phyloP scores from a whole-genome alignment of 2,797 vertebrate genomes.

The Propithecus deckenii region DNA sequence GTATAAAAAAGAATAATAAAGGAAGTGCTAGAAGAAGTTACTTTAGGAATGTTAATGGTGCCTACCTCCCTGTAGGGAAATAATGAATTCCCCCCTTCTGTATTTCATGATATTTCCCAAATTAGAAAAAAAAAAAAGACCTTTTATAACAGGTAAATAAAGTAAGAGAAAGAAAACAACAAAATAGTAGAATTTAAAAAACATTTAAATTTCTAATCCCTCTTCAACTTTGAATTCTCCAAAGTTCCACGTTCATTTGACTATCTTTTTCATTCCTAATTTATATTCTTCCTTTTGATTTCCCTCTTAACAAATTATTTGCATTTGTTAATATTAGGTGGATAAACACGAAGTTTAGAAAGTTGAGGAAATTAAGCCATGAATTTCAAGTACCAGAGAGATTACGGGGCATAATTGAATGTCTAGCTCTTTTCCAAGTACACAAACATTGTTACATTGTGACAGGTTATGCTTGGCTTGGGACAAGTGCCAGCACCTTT shows the following conservation, averaged over 20 bases:
- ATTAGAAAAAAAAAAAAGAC: not conserved
- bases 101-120: not conserved
- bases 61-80: not conserved
- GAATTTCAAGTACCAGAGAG: not conserved
- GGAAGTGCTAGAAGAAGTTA: not conserved
- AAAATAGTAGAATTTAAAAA: not conserved
- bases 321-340: not conserved
- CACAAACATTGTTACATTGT: not conserved
- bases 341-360: not conserved
- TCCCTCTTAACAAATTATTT: not conserved
- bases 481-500: not conserved
- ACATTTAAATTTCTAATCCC: slow-evolving; percentile 17
- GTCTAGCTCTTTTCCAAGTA: not conserved
- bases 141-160: not conserved
- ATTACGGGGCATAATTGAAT: not conserved
- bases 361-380: not conserved
- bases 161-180: not conserved
- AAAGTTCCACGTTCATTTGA: not conserved
- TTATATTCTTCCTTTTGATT: slow-evolving; percentile 4
- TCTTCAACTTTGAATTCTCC: not conserved
- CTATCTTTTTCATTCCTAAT: slow-evolving; percentile 5
- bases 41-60: not conserved
- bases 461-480: not conserved
- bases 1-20: not conserved
- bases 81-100: not conserved